A percentile compares a stretch with the other conserved stretches of the same genome.
phyloP scores from a whole-genome alignment of 2,797 vertebrate genomes.

The Stomatorhinus walkeri region DNA sequence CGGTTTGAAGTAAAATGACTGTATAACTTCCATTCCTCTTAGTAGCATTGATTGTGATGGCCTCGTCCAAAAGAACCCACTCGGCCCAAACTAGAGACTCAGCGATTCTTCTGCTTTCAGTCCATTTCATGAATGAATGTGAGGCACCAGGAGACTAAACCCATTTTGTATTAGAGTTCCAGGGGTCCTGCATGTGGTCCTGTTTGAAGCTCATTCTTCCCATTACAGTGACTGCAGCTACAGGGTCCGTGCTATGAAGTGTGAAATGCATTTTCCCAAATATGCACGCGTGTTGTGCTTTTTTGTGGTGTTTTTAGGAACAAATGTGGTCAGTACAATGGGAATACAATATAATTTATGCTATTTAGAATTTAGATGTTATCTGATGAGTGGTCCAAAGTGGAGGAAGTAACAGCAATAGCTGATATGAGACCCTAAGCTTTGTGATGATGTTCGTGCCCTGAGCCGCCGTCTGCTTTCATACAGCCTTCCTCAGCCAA shows the following conservation, averaged over 20 bases:
- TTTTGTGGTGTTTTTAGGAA: background rate
- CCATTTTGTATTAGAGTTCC: background rate
- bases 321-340: background rate
- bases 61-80: background rate
- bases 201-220: background rate
- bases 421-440: background rate
- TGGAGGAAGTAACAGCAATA: background rate
- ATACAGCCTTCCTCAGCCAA: background rate
- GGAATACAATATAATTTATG: background rate
- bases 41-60: background rate
- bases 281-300: background rate
- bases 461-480: background rate
- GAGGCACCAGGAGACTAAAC: background rate
- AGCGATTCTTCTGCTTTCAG: background rate
- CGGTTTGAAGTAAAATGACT: background rate
- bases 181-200: background rate
- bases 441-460: background rate
- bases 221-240: background rate
- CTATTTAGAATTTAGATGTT: background rate
- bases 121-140: background rate
- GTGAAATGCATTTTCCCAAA: background rate
- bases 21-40: background rate
- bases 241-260: background rate
- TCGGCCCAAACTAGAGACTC: background rate
- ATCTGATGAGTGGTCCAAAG: background rate